phyloP scores from a whole-genome alignment of 2,113 vertebrate genomes.

The Scomber scombrus region DNA sequence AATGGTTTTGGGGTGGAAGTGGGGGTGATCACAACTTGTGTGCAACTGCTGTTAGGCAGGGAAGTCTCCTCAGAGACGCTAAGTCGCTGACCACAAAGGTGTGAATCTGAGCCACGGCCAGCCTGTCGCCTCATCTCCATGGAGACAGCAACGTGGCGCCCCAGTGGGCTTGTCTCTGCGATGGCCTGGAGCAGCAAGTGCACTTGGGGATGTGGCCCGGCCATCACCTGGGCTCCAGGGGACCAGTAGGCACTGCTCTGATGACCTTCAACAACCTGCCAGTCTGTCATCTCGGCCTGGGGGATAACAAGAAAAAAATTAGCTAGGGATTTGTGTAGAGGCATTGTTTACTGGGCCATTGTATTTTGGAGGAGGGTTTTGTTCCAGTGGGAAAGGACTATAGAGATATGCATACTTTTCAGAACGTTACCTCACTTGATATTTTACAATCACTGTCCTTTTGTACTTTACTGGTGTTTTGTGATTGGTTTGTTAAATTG shows the following conservation, averaged over 20 bases:
- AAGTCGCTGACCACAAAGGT: constrained; percentile 89
- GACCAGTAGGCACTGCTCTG: constrained; percentile 68
- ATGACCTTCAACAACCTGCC: constrained; percentile 82
- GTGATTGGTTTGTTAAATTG: constrained; percentile 25
- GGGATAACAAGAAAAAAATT: constrained; percentile 67
- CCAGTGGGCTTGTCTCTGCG: constrained; percentile 82
- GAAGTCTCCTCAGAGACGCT: constrained; percentile 81
- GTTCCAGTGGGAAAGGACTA: constrained; percentile 49
- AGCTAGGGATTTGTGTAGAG: constrained; percentile 63
- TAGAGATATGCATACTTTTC: constrained; percentile 45
- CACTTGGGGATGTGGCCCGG: constrained; percentile 73
- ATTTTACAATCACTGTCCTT: too few species aligned
- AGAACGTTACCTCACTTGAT: constrained; percentile 9
- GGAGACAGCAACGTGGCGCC: constrained; percentile 84
- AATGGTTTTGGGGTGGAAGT: constrained; percentile 57
- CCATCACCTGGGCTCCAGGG: constrained; percentile 78
- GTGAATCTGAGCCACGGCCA: constrained; percentile 85
- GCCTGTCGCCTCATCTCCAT: constrained; percentile 79
- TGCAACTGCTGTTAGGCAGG: constrained; percentile 60
- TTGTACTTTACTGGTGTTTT: constrained; percentile 26
- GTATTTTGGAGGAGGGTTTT: constrained; percentile 60
- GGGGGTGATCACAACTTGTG: constrained; percentile 53
- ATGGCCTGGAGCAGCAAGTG: constrained; percentile 74
- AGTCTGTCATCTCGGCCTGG: constrained; percentile 78
- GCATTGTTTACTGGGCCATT: constrained; percentile 68